These are phyloP conservation scores for Hypomesus transpacificus DNA, from an alignment of 2,113 vertebrate genomes.

Conservation along the genomic window DNA sequence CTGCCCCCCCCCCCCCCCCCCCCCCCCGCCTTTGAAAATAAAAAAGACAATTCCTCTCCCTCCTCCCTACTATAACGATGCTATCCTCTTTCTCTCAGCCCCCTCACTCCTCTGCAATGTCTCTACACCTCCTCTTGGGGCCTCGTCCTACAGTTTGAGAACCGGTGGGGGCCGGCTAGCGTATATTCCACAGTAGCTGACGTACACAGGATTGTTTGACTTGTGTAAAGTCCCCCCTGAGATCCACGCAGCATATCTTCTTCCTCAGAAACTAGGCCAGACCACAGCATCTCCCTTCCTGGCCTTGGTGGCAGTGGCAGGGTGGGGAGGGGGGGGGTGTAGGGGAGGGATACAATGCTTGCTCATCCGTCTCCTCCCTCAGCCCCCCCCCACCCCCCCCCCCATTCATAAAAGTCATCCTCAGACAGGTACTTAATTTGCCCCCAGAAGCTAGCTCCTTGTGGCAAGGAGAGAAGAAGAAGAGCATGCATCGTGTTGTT, in stretches of 20 bases:
- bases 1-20: no score
- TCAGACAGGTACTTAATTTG: constrained; percentile 65
- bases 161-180: no score
- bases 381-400: neutral
- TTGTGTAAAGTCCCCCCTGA: constrained; percentile 47
- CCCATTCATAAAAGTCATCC: constrained; percentile 67
- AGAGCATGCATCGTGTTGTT: constrained; percentile 49
- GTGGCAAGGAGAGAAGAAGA: constrained; percentile 11
- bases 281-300: constrained; percentile 50
- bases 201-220: neutral
- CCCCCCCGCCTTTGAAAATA: no score
- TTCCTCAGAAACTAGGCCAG: constrained; percentile 62
- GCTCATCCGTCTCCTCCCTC: constrained; percentile 58
- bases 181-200: neutral
- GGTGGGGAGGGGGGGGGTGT: no score
- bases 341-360: constrained; percentile 47
- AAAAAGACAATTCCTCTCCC: no score
- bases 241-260: constrained; percentile 47
- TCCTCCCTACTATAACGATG: no score
- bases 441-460: constrained; percentile 55
- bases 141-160: no score
- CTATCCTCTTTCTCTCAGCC: no score
- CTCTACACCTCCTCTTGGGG: no score
- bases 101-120: no score
- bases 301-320: neutral